Conservation (phyloP, 2,888 invertebrate genomes). For the Augiades crinisus region DNA sequence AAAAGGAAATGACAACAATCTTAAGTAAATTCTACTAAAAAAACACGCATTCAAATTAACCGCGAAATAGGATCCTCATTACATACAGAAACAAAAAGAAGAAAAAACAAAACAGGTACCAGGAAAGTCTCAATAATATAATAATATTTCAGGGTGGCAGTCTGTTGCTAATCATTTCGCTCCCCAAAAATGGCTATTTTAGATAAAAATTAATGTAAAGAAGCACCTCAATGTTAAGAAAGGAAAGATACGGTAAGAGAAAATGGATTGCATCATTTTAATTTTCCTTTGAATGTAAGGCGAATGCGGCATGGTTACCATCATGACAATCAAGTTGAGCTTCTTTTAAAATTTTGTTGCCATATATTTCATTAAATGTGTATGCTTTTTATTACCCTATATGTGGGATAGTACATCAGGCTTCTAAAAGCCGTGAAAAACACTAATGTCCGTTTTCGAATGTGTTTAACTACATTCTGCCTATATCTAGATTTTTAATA, state of each 20-base stretch:
- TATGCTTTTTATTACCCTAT: slow-evolving; percentile 7
- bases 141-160: slow-evolving; percentile 57
- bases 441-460: not conserved
- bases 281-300: too few species aligned
- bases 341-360: too few species aligned
- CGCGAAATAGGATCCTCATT: slow-evolving; percentile 70
- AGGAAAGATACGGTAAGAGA: too few species aligned
- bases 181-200: slow-evolving; percentile 10
- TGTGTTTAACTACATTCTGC: slow-evolving; percentile 4
- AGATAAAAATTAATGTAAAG: too few species aligned
- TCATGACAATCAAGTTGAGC: too few species aligned
- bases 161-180: slow-evolving; percentile 46
- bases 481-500: slow-evolving; percentile 27
- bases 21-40: slow-evolving; percentile 56
- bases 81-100: slow-evolving; percentile 54
- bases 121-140: slow-evolving; percentile 51
- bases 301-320: too few species aligned
- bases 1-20: slow-evolving; percentile 51
- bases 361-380: too few species aligned
- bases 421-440: slow-evolving; percentile 1
- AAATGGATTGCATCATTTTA: too few species aligned
- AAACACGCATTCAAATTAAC: slow-evolving; percentile 73
- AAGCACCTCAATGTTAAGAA: too few species aligned
- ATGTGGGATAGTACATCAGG: not conserved
- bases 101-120: slow-evolving; percentile 60